Conservation (phyloP, 2,797 vertebrate genomes). For the Dallia pectoralis region DNA sequence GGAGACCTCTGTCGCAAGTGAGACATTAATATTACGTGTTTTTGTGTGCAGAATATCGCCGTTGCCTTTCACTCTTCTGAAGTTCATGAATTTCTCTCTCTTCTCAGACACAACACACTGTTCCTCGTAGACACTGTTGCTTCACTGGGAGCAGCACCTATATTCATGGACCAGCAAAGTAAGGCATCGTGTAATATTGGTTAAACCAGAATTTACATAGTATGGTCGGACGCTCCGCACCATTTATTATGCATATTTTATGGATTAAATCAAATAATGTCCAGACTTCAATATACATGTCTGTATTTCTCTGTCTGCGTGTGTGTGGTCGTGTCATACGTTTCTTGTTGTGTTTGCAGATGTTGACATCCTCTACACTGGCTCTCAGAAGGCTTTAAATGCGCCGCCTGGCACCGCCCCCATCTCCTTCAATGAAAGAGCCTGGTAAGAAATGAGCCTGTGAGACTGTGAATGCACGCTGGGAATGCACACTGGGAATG, state of each 20-base stretch:
- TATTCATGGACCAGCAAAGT: slow-evolving; percentile 97
- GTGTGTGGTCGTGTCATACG: neutral
- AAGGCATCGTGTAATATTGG: slow-evolving; percentile 26
- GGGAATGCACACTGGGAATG: neutral
- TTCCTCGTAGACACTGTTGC: slow-evolving; percentile 92
- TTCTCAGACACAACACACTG: slow-evolving; percentile 84
- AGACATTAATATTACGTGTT: slow-evolving; percentile 38
- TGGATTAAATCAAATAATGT: neutral
- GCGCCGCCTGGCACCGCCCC: slow-evolving; percentile 86
- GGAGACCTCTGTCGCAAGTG: slow-evolving; percentile 90
- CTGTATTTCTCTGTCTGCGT: neutral
- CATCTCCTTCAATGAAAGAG: slow-evolving; percentile 91
- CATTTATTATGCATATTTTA: neutral
- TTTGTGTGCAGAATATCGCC: neutral
- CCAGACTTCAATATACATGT: neutral
- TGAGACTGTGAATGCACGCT: slow-evolving; percentile 18
- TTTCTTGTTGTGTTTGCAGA: slow-evolving; percentile 65
- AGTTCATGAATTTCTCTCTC: slow-evolving; percentile 16
- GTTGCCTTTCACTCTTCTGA: neutral
- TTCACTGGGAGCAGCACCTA: slow-evolving; percentile 86
- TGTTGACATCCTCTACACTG: slow-evolving; percentile 89
- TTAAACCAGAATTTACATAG: neutral
- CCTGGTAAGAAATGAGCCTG: slow-evolving; percentile 75
- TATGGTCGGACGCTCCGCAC: neutral
- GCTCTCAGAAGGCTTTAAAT: slow-evolving; percentile 93